Evolutionary conservation across 1,140 invertebrate species (phyloP), one percentile per base, ranked within the genome.

Genomic region (Thrips palmi): DNA sequence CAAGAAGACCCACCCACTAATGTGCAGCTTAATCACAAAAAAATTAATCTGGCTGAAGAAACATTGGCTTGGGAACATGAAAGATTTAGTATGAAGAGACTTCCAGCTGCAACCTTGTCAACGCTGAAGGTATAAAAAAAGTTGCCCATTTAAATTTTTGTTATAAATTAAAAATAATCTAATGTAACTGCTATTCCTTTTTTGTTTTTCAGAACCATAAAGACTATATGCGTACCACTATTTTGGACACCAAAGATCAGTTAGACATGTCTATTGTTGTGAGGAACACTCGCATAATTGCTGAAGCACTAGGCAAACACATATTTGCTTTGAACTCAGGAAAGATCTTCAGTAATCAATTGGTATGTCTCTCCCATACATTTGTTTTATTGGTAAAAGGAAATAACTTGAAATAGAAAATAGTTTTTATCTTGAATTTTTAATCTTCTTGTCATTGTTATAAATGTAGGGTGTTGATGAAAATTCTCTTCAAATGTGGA

Each of bases 21-120:
- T 3, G 67, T 89, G 18, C 74, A 85, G 47, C 69, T 86, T 33
- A 66, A 91, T 10, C 91, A 96, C 51, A 96, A 96, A 57, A 97
- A 97, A 63, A 97, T 97, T 45, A 94, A 96, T 64, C 60, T 97
- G n/a, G 87, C 86, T 1, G 87, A 96, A 35, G 84, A 89, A 39
- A 67, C 75, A 37, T 56, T 97, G 21, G 81, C 86, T 0, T 98
- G 93, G 93, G 92, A 97, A 55, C 94, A 99, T 52, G 93, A 97
- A 57, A 64, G 89, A 49, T 97, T 84, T 56, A 92, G 86, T 53
- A 88, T 97, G 47, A 70, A 83, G 41, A 67, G 88, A 43, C 67
- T 96, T 41, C 77, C 87, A 18, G 88, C 88, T 0, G 80, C 94
- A 48, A 97, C 91, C 7, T 46, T 97, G 4, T 93, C 89, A n/a